Base-by-base conservation (phyloP, 2,797 vertebrate genomes). In the Buphagus erythrorhynchus region DNA sequence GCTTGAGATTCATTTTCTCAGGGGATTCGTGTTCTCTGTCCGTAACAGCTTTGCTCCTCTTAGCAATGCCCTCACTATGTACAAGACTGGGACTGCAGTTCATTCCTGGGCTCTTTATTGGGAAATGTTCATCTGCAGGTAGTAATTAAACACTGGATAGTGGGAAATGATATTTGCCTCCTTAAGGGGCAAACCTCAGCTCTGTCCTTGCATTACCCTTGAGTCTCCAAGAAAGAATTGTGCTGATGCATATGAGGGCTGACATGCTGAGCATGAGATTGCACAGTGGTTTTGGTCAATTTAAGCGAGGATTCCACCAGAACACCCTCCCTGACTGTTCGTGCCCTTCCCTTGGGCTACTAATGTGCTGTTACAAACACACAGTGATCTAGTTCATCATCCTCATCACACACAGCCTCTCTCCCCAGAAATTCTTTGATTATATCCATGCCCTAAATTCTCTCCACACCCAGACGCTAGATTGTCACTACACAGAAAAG, bases 1-100 rank as follows among this genome's bases (percentile, higher is more conserved):
- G 72, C 78, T 80, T 5, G 72, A 51, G 93, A 74, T 95, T 94
- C 81, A 42, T 79, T 93, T 97, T 89, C 71, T 86, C 87, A n/a
- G 36, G 90, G 80, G 79, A 96, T 95, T 95, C 55, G 7, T 8
- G 15, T 54, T 96, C 89, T 94, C 85, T 80, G 66, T 57, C 73
- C 3, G 0, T 40, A 73, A 29, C 74, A 86, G 87, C 38, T 78
- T 84, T 94, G n/a, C 80, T 77, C 72, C 93, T 89, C 94, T 81
- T 86, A 94, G 65, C 71, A 86, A 35, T 13, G 42, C 69, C 52
- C 80, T 61, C 48, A 10, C 51, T 81, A 10, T 3, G 16, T 67
- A 55, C 63, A 73, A 33, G 52, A 28, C n/a, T 9, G 65, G 61
- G 46, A 31, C 9, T 46, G 68, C 13, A 25, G 18, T 7, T 90